These are phyloP conservation scores for Tenthredo livida DNA, from an alignment of 2,888 invertebrate species.

Conservation along the genomic window DNA sequence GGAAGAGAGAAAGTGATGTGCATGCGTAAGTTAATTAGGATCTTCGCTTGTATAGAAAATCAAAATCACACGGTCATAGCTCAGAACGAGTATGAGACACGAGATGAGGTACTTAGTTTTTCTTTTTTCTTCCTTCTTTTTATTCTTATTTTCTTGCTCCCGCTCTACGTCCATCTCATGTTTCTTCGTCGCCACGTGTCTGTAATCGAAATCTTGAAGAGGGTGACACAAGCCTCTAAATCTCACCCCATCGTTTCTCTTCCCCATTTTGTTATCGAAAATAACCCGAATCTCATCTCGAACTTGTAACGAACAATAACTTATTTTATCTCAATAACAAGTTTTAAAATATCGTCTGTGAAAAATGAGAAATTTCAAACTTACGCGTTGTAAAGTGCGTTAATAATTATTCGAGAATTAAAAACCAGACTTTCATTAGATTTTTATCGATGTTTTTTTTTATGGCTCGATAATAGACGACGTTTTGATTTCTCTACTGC, in stretches of 20 bases:
- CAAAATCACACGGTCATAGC: conserved; percentile 12
- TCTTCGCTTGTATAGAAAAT: conserved; percentile 22
- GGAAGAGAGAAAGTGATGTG: conserved; percentile 22
- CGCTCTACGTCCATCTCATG: neutral
- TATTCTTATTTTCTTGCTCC: neutral
- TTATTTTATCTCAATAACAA: conserved; percentile 1
- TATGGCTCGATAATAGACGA: neutral
- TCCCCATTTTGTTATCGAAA: neutral
- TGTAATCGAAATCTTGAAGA: conserved; percentile 41
- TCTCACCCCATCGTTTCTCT: conserved; percentile 15
- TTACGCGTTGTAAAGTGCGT: neutral
- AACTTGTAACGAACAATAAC: conserved; percentile 25
- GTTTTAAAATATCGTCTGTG: neutral
- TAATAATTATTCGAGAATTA: neutral
- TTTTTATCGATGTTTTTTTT: neutral
- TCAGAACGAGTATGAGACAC: neutral
- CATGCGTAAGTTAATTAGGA: conserved; percentile 41
- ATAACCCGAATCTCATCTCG: neutral
- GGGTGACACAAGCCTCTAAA: conserved; percentile 34
- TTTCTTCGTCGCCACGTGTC: conserved; percentile 22
- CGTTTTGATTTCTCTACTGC: neutral
- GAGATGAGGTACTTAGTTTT: neutral
- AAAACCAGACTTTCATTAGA: neutral
- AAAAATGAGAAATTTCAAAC: neutral
- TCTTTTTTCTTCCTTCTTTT: neutral